Conservation (phyloP, 37 sponge, comb jelly and placozoan genomes). For the Diacarnus erythraeanus region DNA sequence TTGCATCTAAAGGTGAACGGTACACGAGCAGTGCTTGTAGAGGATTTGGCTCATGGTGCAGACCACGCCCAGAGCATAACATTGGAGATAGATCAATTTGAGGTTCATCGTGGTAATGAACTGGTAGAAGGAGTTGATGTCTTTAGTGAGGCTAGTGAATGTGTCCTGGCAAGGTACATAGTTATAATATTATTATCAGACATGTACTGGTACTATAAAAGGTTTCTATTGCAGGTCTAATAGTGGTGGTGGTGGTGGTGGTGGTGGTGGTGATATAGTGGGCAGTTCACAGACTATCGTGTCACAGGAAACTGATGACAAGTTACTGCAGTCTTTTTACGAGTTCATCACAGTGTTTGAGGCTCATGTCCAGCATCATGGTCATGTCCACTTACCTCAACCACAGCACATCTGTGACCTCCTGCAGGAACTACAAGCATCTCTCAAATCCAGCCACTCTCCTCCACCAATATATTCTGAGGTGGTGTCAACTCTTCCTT, state of each 20-base stretch:
- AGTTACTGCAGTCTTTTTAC: slow-evolving; percentile 11
- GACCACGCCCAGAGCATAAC: slow-evolving; percentile 24
- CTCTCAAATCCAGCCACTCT: slow-evolving; percentile 2
- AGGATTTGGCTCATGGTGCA: slow-evolving; percentile 3
- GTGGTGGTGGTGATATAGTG: background rate
- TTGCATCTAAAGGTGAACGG: slow-evolving; percentile 43
- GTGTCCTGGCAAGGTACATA: background rate
- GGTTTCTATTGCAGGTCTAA: background rate
- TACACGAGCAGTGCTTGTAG: slow-evolving; percentile 33
- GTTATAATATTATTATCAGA: background rate
- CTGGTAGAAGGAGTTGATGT: slow-evolving; percentile 17
- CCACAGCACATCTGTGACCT: background rate
- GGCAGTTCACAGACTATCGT: too few relatives aligned
- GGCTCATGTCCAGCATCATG: slow-evolving; percentile 8
- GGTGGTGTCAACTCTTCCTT: background rate
- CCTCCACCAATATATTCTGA: slow-evolving; percentile 27
- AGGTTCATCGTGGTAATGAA: slow-evolving; percentile 42
- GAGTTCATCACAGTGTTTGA: slow-evolving; percentile 32
- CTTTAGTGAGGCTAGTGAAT: background rate
- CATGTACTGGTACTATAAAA: too few relatives aligned
- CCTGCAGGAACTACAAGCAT: slow-evolving; percentile 27
- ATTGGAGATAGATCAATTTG: slow-evolving; percentile 6
- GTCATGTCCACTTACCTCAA: slow-evolving; percentile 8
- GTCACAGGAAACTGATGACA: background rate
- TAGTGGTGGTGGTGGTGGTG: background rate